Evolutionary conservation across 1,140 invertebrate species (phyloP), one percentile per base, ranked within the genome.

Genomic region (Caenorhabditis brenneri): DNA sequence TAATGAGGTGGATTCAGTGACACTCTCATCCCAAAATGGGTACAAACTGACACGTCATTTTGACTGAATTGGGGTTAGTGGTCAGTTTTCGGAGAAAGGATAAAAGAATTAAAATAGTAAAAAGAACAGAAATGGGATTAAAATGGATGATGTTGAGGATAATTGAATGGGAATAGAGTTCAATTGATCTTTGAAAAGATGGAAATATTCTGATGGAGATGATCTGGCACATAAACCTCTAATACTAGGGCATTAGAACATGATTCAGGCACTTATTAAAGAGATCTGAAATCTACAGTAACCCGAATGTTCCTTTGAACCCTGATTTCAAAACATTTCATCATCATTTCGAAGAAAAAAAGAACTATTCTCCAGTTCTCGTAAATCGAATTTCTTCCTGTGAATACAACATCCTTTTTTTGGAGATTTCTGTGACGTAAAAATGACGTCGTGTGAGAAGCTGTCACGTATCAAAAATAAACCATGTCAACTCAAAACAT

Each of bases 1-100:
- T 74, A 74, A 74, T 74, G 65, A 74, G n/a, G 36, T 24, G 65
- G 65, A 42, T 42, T 74, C 46, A n/a, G 36, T 39, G 58, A 51
- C 48, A 51, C 48, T 51, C n/a, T n/a, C n/a, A n/a, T 19, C 48
- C 48, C n/a, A 29, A 58, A 58, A 58, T 24, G 24, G 53, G 53
- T 58, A 29, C 53, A 58, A n/a, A 27, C 53, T 58, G 53, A 74
- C 33, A 39, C 65, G 36, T 74, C 65, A 16, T 31, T 74, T 74
- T 42, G 16, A 33, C 36, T 51, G 27, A 36, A 36, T 22, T 46
- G 51, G 46, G 31, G 31, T 27, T 3, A 79, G 33, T 16, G 49
- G 31, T 19, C 58, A 36, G 0, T 33, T 65, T 9, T n/a, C 36
- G 33, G 51, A 29, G 24, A 10, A 1, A 36, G 19, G 9, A 27